Base-by-base conservation (phyloP, 2,888 invertebrate genomes). In the Leptopterna dolabrata region DNA sequence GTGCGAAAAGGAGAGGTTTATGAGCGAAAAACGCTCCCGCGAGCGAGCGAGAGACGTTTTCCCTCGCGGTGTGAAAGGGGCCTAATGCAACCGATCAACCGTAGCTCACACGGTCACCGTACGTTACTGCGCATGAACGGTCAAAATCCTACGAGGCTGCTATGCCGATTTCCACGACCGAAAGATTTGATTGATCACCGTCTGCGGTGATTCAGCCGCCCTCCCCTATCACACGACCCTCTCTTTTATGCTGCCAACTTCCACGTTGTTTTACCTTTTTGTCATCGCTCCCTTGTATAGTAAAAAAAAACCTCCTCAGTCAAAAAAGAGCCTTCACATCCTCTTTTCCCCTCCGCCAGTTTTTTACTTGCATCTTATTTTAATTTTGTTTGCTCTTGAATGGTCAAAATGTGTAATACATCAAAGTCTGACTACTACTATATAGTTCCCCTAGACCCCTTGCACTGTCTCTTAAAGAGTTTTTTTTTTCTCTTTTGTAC, bases 351-450 rank as follows among this genome's bases (percentile, higher is more conserved):
- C 29, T 81, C 51, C 29, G 36, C 14, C n/a, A 51, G 47, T 51
- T 24, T 81, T 81, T 81, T 55, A 81, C 55, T 43, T 29, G 81
- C 85, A 73, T 86, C 86, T 86, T 51, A 86, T 86, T 86, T 78
- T 86, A 86, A 78, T 78, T 86, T 29, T 86, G 76, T 86, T 55
- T 55, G 78, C 63, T 86, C 47, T n/a, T 86, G 86, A 86, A 86
- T 76, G 86, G 86, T 78, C 86, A 86, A 76, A 71, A 41, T 76
- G 76, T 86, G 86, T 86, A 86, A 86, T 86, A 78, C 86, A 86
- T 86, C 86, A 86, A 41, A 29, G 41, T 73, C 73, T 7, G 73
- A 29, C 24, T 55, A 19, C 36, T 29, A 63, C 63, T 24, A 63
- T 63, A 24, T 63, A 19, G 63, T 24, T 63, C 63, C 63, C 24